A percentile compares a stretch with the other conserved stretches of the same genome.
Conservation (phyloP, 2,888 invertebrate species). For the Notodonta ziczac region DNA sequence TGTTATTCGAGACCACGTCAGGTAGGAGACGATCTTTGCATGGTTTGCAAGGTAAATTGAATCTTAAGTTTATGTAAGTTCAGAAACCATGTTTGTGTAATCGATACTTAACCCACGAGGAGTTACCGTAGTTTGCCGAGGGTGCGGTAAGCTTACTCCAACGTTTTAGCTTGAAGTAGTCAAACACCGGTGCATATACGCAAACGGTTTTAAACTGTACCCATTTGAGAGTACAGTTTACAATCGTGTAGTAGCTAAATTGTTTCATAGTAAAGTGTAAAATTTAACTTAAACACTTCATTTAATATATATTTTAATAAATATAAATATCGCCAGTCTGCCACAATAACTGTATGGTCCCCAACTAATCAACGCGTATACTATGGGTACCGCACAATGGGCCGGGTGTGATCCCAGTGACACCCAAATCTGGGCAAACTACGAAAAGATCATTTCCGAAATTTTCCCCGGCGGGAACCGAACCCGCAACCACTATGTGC, state of each 20-base stretch:
- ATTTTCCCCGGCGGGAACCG: too few species aligned
- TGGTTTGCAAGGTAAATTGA: neutral
- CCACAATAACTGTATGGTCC: too few species aligned
- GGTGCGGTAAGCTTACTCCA: neutral
- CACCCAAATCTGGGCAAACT: too few species aligned
- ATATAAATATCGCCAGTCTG: too few species aligned
- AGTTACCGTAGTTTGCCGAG: neutral
- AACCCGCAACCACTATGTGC: too few species aligned
- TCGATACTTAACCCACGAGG: neutral
- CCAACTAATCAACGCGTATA: too few species aligned
- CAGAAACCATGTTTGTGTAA: constrained; percentile 1
- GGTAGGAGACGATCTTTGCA: neutral
- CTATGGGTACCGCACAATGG: too few species aligned
- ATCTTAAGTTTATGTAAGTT: neutral
- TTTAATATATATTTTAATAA: too few species aligned
- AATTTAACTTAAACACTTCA: neutral
- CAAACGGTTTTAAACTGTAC: neutral
- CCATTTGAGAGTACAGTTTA: neutral
- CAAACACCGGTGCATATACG: neutral
- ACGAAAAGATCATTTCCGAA: too few species aligned
- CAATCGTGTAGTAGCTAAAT: neutral
- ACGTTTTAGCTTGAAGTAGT: neutral
- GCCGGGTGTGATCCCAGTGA: too few species aligned
- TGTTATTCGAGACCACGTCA: too few species aligned
- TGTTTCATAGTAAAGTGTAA: too few species aligned